Percentiles rank a stretch among this genome's conserved stretches.
These are phyloP conservation scores for Eumacrocentrus americanus DNA, from an alignment of 2,888 invertebrate species.

Conservation along the genomic window DNA sequence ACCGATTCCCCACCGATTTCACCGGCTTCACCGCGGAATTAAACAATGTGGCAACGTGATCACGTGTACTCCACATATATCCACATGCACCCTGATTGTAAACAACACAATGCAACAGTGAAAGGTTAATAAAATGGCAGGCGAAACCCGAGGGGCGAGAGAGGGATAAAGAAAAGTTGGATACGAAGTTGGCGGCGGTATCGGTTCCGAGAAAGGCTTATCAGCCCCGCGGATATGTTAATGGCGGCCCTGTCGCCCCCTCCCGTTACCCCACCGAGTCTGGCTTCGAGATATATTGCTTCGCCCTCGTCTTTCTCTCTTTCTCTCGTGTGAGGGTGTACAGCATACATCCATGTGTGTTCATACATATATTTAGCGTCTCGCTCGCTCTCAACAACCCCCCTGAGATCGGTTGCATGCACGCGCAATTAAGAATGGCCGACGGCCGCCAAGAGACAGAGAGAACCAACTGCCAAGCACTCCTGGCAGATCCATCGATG, in stretches of 20 bases:
- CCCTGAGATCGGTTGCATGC: constrained; percentile 45
- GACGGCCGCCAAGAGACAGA: constrained; percentile 26
- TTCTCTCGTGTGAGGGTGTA: constrained; percentile 1
- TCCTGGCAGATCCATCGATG: constrained; percentile 52
- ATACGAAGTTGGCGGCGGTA: constrained; percentile 52
- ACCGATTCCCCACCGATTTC: too few species aligned
- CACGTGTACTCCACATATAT: too few species aligned
- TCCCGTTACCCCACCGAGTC: constrained; percentile 31
- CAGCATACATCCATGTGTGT: too few species aligned
- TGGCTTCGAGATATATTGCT: constrained; percentile 53
- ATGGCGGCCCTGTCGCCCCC: constrained; percentile 57
- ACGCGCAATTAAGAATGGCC: constrained; percentile 53
- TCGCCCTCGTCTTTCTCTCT: too few species aligned
- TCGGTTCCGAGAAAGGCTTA: constrained; percentile 61
- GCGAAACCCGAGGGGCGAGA: background rate
- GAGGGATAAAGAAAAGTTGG: constrained; percentile 13
- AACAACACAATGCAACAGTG: too few species aligned
- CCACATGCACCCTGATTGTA: too few species aligned
- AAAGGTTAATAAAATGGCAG: constrained; percentile 14
- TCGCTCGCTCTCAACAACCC: constrained; percentile 8
- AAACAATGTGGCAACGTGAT: too few species aligned
- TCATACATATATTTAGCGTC: constrained; percentile 3
- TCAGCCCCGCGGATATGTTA: constrained; percentile 60
- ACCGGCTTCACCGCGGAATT: too few species aligned
- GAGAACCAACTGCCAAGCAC: constrained; percentile 21